Percentiles rank a stretch among this genome's conserved stretches.
Evolutionary conservation across 2,797 vertebrate species (phyloP).

Genomic region (Cottoperca gobio): DNA sequence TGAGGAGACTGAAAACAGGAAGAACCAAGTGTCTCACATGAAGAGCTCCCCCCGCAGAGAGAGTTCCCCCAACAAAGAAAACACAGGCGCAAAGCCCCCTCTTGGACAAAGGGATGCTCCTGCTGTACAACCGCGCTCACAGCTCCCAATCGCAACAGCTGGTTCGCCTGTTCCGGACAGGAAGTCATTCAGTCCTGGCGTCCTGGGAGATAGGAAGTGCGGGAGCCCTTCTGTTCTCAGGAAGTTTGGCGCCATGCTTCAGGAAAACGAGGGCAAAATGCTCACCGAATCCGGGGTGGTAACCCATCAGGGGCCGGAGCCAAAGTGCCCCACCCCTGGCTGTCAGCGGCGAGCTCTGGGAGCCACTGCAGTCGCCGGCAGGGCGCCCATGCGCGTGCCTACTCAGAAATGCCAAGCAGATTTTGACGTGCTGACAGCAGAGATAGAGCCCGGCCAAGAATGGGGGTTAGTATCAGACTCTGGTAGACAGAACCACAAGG

Average conservation of each 20-base stretch:
- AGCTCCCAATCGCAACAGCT: conserved; percentile 71
- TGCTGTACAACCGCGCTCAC: conserved; percentile 84
- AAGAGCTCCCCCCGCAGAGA: conserved; percentile 74
- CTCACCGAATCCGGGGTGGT: conserved; percentile 79
- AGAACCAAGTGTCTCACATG: conserved; percentile 75
- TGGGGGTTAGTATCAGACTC: conserved; percentile 63
- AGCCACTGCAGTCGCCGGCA: conserved; percentile 57
- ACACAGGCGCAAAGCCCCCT: conserved; percentile 74
- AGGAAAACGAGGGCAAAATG: conserved; percentile 84
- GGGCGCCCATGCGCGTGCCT: conserved; percentile 68
- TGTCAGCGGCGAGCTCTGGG: conserved; percentile 84
- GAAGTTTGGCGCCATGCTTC: conserved; percentile 82
- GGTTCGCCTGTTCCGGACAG: conserved; percentile 75
- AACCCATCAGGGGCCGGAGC: conserved; percentile 73
- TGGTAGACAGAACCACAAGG: conserved; percentile 68
- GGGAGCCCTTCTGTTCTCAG: conserved; percentile 81
- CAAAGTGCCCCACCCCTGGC: conserved; percentile 74
- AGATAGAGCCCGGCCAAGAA: conserved; percentile 73
- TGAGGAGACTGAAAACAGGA: conserved; percentile 85
- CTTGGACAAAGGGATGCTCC: conserved; percentile 84
- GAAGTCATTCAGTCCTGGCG: conserved; percentile 64
- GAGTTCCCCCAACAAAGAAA: conserved; percentile 77
- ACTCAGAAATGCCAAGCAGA: conserved; percentile 86
- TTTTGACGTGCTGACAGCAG: conserved; percentile 78
- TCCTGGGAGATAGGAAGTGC: conserved; percentile 77